These are phyloP conservation scores for Gasterosteus aculeatus DNA, from an alignment of 2,113 vertebrate genomes.

Conservation along the genomic window DNA sequence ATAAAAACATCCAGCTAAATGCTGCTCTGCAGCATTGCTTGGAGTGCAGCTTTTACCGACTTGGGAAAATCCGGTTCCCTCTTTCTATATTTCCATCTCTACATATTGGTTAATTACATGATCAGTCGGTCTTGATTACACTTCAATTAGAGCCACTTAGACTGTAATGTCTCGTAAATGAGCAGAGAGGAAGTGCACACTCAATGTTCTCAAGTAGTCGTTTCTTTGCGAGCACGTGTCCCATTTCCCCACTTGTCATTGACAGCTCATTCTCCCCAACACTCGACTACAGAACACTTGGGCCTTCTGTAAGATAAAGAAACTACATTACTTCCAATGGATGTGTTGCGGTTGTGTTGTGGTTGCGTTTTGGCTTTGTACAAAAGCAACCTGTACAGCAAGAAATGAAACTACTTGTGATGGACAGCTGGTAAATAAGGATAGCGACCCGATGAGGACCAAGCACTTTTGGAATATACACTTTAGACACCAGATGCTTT, in stretches of 20 bases:
- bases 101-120: constrained; percentile 24
- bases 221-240: constrained; percentile 4
- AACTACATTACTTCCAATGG: background rate
- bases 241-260: constrained; percentile 9
- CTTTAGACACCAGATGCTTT: background rate
- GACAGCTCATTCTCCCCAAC: background rate
- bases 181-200: background rate
- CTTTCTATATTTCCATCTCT: constrained; percentile 6
- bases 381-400: background rate
- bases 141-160: constrained; percentile 30
- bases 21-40: background rate
- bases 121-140: constrained; percentile 20
- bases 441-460: background rate
- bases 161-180: constrained; percentile 14
- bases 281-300: background rate
- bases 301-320: background rate
- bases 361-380: background rate
- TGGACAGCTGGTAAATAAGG: background rate
- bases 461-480: background rate
- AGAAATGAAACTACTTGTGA: background rate
- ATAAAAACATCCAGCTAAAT: background rate
- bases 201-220: background rate
- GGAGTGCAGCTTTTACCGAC: background rate
- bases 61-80: background rate
- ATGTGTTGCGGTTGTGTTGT: background rate